Conservation (phyloP, 1,140 invertebrate species). For the Ooceraea biroi region DNA sequence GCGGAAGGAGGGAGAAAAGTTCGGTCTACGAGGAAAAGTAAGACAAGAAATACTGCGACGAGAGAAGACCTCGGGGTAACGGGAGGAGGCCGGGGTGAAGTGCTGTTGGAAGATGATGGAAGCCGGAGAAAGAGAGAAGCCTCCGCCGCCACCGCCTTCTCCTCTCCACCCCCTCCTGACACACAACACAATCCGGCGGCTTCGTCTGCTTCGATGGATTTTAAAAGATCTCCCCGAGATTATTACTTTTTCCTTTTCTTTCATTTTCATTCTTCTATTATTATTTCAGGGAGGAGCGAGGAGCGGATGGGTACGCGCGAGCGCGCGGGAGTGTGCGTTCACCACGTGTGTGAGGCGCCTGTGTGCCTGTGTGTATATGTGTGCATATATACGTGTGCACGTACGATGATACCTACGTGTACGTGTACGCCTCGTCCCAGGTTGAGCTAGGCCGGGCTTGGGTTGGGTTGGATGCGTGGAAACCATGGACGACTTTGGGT, state of each 20-base stretch:
- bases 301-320: conserved; percentile 70
- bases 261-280: conserved; percentile 84
- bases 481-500: conserved; percentile 84
- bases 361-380: conserved; percentile 40
- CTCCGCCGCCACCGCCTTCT: not conserved
- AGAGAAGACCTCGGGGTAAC: conserved; percentile 23
- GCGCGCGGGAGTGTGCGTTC: conserved; percentile 58
- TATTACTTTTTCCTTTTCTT: conserved; percentile 85
- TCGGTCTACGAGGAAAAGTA: conserved; percentile 47
- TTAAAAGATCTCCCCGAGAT: conserved; percentile 86
- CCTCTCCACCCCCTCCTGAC: conserved; percentile 62
- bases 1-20: not conserved
- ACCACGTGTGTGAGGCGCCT: conserved; percentile 22
- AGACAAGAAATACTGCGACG: conserved; percentile 62
- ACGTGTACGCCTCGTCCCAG: conserved; percentile 70
- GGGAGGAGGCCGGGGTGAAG: conserved; percentile 8
- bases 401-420: conserved; percentile 31
- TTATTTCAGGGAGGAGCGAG: conserved; percentile 80
- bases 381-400: conserved; percentile 53
- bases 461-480: conserved; percentile 81
- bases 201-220: conserved; percentile 86
- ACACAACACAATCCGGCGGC: conserved; percentile 84
- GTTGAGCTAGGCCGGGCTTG: conserved; percentile 75
- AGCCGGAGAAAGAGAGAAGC: conserved; percentile 65
- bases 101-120: conserved; percentile 54